Base-by-base conservation (phyloP, 2,888 invertebrate species). In the Drosophila algonquin region DNA sequence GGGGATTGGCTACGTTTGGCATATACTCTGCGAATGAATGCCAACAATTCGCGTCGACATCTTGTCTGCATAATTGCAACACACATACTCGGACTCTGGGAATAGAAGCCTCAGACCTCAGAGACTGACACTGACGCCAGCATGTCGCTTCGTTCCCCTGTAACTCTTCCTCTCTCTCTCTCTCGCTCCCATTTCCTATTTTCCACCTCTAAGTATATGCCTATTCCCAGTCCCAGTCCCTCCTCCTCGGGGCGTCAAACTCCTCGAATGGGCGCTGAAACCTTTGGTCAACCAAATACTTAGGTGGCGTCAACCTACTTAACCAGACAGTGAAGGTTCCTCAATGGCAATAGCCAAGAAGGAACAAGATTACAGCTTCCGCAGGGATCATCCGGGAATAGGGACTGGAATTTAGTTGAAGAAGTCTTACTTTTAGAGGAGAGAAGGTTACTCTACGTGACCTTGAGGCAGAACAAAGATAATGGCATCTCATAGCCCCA, bases 31-130 rank as follows among this genome's bases (percentile, higher is more conserved):
- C 69, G 52, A 54, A 54, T 58, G 87, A 87, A 90, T 90, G 85
- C 79, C 55, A 90, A 83, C 79, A 90, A 91, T 90, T 79, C 81
- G 77, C 80, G 90, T 79, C 89, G 90, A 91, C 90, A 90, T 83
- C 79, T 85, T 91, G 90, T 90, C 90, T 90, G 81, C 91, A 90
- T 91, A 90, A 89, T 89, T 91, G 87, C 89, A 79, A 82, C 82
- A 85, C 85, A 89, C 70, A 67, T 55, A 72, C 60, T 73, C 70
- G 73, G 51, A 40, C 56, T 52, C 75, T 72, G 68, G 54, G 75
- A 74, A 68, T 72, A 58, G 75, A 53, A 61, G 53, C 62, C 69
- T 45, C 62, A 59, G 32, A 35, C 72, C 62, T 60, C 55, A 75
- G 63, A 75, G 63, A 77, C 64, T 68, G 85, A 82, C 76, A 81